Percentiles rank a stretch among this genome's conserved stretches.
phyloP scores from a whole-genome alignment of 1,140 invertebrate genomes.

The Pachypsylla venusta region DNA sequence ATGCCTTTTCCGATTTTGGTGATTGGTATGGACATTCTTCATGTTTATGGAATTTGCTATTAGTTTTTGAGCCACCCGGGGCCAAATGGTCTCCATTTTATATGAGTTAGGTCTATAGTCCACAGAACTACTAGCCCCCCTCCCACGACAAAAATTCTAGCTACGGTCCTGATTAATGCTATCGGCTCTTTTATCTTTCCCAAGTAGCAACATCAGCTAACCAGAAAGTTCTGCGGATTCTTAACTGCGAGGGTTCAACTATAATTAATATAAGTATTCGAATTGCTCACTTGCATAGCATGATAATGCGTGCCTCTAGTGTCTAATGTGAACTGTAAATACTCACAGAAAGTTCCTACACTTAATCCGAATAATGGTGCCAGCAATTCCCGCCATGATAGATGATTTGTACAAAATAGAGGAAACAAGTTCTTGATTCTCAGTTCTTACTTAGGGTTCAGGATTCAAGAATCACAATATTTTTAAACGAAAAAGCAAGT shows the following conservation, averaged over 20 bases:
- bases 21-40: no score
- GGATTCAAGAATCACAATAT: no score
- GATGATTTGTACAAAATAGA: not conserved
- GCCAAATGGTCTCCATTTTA: no score
- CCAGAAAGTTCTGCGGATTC: not conserved
- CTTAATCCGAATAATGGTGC: not conserved
- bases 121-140: no score
- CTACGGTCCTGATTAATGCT: not conserved
- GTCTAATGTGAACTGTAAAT: not conserved
- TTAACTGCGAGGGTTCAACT: not conserved
- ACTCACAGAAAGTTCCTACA: constrained; percentile 4
- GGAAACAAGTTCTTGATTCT: not conserved
- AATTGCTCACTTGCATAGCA: not conserved
- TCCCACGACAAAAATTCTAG: not conserved
- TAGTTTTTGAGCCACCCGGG: no score
- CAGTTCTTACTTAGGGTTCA: not conserved
- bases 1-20: no score
- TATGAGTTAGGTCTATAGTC: no score
- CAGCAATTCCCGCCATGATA: not conserved
- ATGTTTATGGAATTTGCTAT: no score
- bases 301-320: not conserved
- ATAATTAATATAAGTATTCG: not conserved
- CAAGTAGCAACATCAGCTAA: no score
- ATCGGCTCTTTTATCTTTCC: no score
- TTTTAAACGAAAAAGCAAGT: not conserved